Percentiles rank a stretch among this genome's conserved stretches.
Conservation (phyloP, 1,140 invertebrate species). For the Drosophila littoralis region DNA sequence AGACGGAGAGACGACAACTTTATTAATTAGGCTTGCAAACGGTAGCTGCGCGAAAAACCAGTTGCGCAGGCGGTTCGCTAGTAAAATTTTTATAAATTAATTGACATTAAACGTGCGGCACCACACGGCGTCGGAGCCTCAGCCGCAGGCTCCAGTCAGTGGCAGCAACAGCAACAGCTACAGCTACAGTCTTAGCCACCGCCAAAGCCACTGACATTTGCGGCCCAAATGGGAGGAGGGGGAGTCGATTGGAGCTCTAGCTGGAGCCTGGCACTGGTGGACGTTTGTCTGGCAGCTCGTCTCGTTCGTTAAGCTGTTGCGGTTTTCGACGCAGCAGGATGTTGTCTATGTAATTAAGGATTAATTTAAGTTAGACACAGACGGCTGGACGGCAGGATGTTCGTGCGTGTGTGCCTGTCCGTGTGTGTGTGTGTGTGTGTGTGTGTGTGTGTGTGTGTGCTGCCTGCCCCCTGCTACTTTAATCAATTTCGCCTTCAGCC, state of each 20-base stretch:
- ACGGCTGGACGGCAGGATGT: conserved; percentile 20
- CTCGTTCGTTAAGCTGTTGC: conserved; percentile 83
- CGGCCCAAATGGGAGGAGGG: neutral
- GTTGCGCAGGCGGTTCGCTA: conserved; percentile 47
- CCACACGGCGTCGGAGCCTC: conserved; percentile 58
- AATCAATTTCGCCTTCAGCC: conserved; percentile 51
- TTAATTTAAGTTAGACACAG: conserved; percentile 82
- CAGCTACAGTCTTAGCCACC: neutral
- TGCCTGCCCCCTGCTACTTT: conserved; percentile 34
- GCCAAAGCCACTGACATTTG: neutral
- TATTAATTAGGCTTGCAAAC: conserved; percentile 63
- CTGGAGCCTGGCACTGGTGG: conserved; percentile 13
- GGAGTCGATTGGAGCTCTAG: neutral
- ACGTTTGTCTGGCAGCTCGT: conserved; percentile 67
- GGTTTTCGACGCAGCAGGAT: conserved; percentile 78
- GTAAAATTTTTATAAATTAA: conserved; percentile 73
- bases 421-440: neutral
- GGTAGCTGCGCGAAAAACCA: conserved; percentile 53
- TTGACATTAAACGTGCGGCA: conserved; percentile 83
- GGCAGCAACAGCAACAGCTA: neutral
- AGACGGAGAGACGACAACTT: conserved; percentile 61
- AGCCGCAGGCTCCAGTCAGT: neutral
- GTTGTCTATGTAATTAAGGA: conserved; percentile 84
- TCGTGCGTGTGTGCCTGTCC: neutral
- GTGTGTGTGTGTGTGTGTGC: neutral